Evolutionary conservation across 1,140 invertebrate genomes (phyloP).

Genomic region (Drosophila auraria): DNA sequence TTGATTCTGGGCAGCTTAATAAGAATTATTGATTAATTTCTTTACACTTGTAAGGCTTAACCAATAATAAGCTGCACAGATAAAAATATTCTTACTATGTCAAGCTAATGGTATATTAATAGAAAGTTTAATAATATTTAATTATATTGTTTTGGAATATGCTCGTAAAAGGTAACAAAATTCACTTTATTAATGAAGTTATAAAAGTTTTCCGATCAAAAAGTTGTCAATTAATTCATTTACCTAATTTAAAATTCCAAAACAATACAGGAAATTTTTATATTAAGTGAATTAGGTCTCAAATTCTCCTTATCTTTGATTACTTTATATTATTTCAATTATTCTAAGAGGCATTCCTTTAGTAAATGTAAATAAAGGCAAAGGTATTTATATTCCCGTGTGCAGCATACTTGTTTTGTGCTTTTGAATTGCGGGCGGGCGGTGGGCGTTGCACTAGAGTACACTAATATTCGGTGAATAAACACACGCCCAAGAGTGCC

Average conservation of each 20-base stretch:
- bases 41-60: neutral
- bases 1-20: neutral
- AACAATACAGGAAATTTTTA: neutral
- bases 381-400: slow-evolving; percentile 8
- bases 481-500: slow-evolving; percentile 20
- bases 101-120: too few relatives aligned
- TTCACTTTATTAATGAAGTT: neutral
- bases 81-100: neutral
- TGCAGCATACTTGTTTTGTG: slow-evolving; percentile 13
- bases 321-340: neutral
- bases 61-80: too few relatives aligned
- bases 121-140: neutral
- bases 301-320: too few relatives aligned
- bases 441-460: slow-evolving; percentile 21
- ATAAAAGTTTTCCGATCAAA: neutral
- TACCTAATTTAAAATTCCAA: too few relatives aligned
- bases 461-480: slow-evolving; percentile 45
- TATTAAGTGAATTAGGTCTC: too few relatives aligned
- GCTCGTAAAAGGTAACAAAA: neutral
- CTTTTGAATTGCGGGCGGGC: neutral
- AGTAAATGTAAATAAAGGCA: slow-evolving; percentile 1
- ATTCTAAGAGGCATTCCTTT: neutral
- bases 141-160: neutral
- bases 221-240: neutral
- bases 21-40: too few relatives aligned